Evolutionary conservation across 1,140 invertebrate genomes (phyloP).

Genomic region (Drosophila kohkoa): DNA sequence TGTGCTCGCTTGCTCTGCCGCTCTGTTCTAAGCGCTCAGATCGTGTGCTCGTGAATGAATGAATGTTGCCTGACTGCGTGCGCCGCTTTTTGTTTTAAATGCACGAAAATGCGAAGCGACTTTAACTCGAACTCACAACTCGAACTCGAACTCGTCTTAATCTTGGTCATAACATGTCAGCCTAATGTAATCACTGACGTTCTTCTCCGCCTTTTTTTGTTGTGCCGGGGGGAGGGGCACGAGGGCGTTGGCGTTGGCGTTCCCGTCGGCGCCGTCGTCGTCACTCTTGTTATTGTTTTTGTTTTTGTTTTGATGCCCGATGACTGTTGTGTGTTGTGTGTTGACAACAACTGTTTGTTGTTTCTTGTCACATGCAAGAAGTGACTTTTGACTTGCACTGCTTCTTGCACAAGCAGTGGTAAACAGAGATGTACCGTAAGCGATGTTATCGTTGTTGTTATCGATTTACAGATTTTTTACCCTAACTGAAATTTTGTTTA

Average conservation of each 20-base stretch:
- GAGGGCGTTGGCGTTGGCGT: not conserved
- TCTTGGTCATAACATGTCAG: slow-evolving; percentile 48
- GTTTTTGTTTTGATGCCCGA: slow-evolving; percentile 11
- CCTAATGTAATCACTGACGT: slow-evolving; percentile 37
- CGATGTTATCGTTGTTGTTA: no score
- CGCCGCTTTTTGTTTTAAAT: slow-evolving; percentile 72
- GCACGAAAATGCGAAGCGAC: slow-evolving; percentile 24
- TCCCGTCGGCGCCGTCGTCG: slow-evolving; percentile 47
- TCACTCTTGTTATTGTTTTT: slow-evolving; percentile 9
- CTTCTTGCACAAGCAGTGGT: no score
- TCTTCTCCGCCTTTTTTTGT: slow-evolving; percentile 2
- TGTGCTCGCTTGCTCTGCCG: slow-evolving; percentile 39
- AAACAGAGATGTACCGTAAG: no score
- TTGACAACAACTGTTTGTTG: not conserved
- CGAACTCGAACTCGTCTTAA: slow-evolving; percentile 39
- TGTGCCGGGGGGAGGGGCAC: no score
- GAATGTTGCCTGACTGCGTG: slow-evolving; percentile 60
- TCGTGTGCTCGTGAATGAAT: slow-evolving; percentile 71
- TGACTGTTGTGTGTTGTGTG: not conserved
- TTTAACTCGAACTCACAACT: slow-evolving; percentile 14
- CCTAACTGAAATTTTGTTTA: no score
- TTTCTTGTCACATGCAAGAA: not conserved
- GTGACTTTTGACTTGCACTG: no score
- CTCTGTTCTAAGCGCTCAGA: slow-evolving; percentile 73
- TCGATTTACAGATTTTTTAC: no score